Conservation (phyloP, 2,797 vertebrate species). For the Pseudocheirus occidentalis region DNA sequence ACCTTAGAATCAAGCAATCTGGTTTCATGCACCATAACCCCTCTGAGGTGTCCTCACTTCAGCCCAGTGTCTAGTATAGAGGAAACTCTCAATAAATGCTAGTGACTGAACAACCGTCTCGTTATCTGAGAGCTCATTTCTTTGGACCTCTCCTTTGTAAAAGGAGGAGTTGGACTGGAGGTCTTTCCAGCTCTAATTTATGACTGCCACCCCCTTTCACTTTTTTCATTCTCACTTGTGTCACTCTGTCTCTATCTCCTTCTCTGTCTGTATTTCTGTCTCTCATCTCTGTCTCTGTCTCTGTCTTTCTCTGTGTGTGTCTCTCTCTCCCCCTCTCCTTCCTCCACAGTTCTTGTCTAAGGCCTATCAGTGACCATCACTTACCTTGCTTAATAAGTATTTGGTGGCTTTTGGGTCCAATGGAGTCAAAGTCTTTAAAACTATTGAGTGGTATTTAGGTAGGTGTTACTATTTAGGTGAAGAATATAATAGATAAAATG, state of each 20-base stretch:
- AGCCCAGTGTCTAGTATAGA: too few relatives aligned
- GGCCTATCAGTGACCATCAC: neutral
- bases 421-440: constrained; percentile 2
- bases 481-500: neutral
- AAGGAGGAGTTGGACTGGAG: neutral
- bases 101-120: too few relatives aligned
- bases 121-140: too few relatives aligned
- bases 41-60: too few relatives aligned
- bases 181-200: neutral
- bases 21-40: too few relatives aligned
- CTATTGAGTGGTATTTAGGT: neutral
- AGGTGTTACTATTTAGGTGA: neutral
- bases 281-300: neutral
- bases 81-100: too few relatives aligned
- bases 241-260: neutral
- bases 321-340: neutral
- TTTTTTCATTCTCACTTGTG: neutral
- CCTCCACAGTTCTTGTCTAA: neutral
- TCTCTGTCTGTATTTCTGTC: too few relatives aligned
- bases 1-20: too few relatives aligned
- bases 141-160: too few relatives aligned
- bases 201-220: too few relatives aligned
- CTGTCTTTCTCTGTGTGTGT: neutral
- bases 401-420: neutral
- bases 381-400: neutral